Conservation (phyloP, 2,113 vertebrate species). For the Collichthys lucidus region DNA sequence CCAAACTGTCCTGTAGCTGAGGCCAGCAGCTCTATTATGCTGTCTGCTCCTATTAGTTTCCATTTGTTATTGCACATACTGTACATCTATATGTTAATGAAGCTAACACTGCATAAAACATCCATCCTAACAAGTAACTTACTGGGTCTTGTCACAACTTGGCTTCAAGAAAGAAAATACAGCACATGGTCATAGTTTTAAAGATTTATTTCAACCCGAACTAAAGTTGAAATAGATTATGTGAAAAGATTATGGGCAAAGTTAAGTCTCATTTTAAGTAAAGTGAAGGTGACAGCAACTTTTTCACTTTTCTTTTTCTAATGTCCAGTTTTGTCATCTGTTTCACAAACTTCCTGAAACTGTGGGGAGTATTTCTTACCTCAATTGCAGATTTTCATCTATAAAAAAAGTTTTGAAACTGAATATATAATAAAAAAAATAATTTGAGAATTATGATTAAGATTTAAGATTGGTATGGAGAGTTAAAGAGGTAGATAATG, state of each 20-base stretch:
- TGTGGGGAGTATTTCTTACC: neutral
- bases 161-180: neutral
- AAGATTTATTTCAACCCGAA: constrained; percentile 5
- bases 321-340: neutral
- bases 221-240: neutral
- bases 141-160: constrained; percentile 20
- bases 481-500: neutral
- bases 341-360: neutral
- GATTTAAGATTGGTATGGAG: neutral
- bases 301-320: neutral
- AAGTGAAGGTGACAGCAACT: neutral
- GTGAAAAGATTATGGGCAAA: neutral
- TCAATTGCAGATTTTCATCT: neutral
- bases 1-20: constrained; percentile 28
- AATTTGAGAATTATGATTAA: neutral
- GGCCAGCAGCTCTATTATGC: constrained; percentile 25
- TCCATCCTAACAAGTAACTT: constrained; percentile 12
- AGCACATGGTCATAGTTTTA: neutral
- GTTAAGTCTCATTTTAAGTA: neutral
- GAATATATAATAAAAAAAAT: no score
- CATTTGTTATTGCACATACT: constrained; percentile 7
- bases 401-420: neutral
- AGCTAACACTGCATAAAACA: constrained; percentile 27
- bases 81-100: neutral
- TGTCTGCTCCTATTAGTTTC: constrained; percentile 33